Conservation (phyloP, 1,140 invertebrate species). For the Drosophila sp. region DNA sequence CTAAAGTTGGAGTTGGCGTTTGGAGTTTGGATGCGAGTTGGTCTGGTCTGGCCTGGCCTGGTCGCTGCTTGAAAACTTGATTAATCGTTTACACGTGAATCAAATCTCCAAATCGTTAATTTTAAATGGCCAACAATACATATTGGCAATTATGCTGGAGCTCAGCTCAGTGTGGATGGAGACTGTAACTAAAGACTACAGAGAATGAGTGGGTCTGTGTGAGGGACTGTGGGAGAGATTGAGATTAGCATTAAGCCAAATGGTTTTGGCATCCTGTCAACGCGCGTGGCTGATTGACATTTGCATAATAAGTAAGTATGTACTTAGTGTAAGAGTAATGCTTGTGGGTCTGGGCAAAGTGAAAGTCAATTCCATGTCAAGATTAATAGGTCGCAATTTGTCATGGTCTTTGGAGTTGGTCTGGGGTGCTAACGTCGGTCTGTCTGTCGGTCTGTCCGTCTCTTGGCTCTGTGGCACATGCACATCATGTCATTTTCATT, state of each 20-base stretch:
- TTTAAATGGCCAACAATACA: constrained; percentile 61
- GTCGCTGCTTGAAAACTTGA: constrained; percentile 65
- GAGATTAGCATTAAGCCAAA: constrained; percentile 27
- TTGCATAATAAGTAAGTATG: constrained; percentile 56
- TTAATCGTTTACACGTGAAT: constrained; percentile 80
- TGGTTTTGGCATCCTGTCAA: constrained; percentile 56
- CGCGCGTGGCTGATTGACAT: constrained; percentile 67
- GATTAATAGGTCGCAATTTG: constrained; percentile 78
- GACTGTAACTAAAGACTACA: neutral
- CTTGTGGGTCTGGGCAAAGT: constrained; percentile 47
- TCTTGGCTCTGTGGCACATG: constrained; percentile 51
- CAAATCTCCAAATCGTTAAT: constrained; percentile 71
- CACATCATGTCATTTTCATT: constrained; percentile 78
- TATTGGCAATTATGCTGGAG: constrained; percentile 69
- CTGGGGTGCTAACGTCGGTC: constrained; percentile 37
- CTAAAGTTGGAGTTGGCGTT: neutral
- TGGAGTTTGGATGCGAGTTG: constrained; percentile 32
- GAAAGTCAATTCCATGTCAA: constrained; percentile 65
- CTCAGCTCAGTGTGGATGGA: neutral
- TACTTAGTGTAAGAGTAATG: constrained; percentile 30
- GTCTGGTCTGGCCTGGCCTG: no score
- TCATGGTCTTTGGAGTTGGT: constrained; percentile 40
- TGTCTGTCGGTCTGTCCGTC: constrained; percentile 16
- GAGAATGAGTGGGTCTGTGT: neutral
- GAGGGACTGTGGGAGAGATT: constrained; percentile 40